Percentiles rank a stretch among this genome's conserved stretches.
These are phyloP conservation scores for Nomada ruficornis DNA, from an alignment of 2,888 invertebrate genomes.

Conservation along the genomic window DNA sequence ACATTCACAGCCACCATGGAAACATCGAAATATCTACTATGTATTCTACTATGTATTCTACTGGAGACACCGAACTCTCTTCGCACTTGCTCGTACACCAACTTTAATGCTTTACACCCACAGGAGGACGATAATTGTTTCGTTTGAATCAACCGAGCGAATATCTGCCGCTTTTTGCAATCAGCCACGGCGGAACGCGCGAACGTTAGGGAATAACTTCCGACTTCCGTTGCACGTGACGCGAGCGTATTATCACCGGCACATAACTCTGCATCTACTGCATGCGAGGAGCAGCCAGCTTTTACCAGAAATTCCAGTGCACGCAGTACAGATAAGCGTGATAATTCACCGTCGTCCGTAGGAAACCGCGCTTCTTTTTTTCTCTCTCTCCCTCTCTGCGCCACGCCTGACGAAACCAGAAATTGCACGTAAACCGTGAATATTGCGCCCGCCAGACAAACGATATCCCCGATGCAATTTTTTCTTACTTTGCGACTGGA, in stretches of 20 bases:
- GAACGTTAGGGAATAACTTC: conserved; percentile 44
- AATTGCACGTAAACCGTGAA: conserved; percentile 60
- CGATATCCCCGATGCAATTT: conserved; percentile 16
- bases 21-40: too few relatives aligned
- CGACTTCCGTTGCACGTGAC: conserved; percentile 53
- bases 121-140: conserved; percentile 2
- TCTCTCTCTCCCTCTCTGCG: neutral
- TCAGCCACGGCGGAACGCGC: conserved; percentile 30
- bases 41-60: too few relatives aligned
- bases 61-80: too few relatives aligned
- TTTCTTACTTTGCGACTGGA: conserved; percentile 9
- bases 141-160: neutral
- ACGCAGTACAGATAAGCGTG: conserved; percentile 54
- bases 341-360: conserved; percentile 58
- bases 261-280: conserved; percentile 56
- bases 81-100: too few relatives aligned
- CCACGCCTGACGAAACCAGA: conserved; percentile 51
- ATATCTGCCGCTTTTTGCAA: conserved; percentile 46
- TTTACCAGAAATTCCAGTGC: conserved; percentile 56
- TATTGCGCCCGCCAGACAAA: conserved; percentile 43
- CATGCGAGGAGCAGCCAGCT: conserved; percentile 31
- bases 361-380: conserved; percentile 22
- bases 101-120: too few relatives aligned
- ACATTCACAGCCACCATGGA: too few relatives aligned
- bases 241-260: conserved; percentile 58